Conservation (phyloP, 2,113 vertebrate genomes). For the Gasterosteus aculeatus region DNA sequence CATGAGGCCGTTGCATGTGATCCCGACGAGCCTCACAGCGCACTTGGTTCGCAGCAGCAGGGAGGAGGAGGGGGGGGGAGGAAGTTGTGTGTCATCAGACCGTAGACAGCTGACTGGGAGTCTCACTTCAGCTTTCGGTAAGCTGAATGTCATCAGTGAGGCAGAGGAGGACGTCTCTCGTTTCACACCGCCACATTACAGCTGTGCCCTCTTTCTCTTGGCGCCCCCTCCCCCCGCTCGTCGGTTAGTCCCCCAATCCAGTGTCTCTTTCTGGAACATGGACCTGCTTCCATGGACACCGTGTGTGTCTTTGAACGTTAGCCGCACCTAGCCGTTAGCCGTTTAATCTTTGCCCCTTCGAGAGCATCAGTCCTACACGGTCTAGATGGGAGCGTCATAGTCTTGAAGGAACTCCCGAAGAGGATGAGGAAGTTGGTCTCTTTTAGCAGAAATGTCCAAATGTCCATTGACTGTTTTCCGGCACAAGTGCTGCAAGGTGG, state of each 20-base stretch:
- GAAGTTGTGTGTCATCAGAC: slow-evolving; percentile 67
- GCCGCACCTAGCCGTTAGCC: not conserved
- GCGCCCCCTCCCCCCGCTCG: slow-evolving; percentile 6
- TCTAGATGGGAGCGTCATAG: slow-evolving; percentile 92
- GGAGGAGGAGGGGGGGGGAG: not conserved
- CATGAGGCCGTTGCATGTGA: slow-evolving; percentile 39
- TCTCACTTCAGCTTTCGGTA: slow-evolving; percentile 53
- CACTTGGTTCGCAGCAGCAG: slow-evolving; percentile 56
- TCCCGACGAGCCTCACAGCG: slow-evolving; percentile 16
- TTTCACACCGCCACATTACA: slow-evolving; percentile 20
- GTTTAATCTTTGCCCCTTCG: slow-evolving; percentile 22
- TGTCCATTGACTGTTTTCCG: slow-evolving; percentile 95
- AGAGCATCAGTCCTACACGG: slow-evolving; percentile 27
- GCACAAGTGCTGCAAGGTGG: slow-evolving; percentile 94
- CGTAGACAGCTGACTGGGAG: slow-evolving; percentile 56
- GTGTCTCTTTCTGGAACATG: slow-evolving; percentile 7
- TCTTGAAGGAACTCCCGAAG: slow-evolving; percentile 93
- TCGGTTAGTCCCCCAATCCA: slow-evolving; percentile 23
- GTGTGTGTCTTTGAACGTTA: not conserved
- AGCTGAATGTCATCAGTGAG: slow-evolving; percentile 50
- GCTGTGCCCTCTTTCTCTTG: slow-evolving; percentile 11
- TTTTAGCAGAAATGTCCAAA: slow-evolving; percentile 86
- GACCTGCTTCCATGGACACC: slow-evolving; percentile 8
- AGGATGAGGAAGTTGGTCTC: slow-evolving; percentile 88
- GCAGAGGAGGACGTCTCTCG: slow-evolving; percentile 30